phyloP scores from a whole-genome alignment of 2,888 invertebrate species.

The Elgonia sp. region DNA sequence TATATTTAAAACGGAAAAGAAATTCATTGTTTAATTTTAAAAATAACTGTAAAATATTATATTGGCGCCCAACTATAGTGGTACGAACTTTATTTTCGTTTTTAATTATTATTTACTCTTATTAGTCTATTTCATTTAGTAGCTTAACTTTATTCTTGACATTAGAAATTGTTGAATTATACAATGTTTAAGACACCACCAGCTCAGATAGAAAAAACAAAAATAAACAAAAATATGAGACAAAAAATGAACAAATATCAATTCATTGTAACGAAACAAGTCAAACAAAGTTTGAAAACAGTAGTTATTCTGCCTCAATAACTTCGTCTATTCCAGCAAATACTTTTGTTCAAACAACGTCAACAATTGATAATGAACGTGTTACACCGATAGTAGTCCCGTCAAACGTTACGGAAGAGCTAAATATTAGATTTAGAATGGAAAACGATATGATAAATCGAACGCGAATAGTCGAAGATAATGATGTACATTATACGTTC shows the following conservation, averaged over 20 bases:
- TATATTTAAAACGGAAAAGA: too few relatives aligned
- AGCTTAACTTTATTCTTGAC: too few relatives aligned
- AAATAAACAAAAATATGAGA: neutral
- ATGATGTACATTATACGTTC: conserved; percentile 6
- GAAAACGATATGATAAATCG: neutral
- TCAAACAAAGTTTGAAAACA: neutral
- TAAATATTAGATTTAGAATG: neutral
- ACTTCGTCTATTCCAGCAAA: neutral
- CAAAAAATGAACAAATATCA: neutral
- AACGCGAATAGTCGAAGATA: neutral
- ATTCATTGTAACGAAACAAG: neutral
- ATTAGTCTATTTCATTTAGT: neutral
- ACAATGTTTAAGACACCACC: conserved; percentile 43
- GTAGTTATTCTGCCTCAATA: neutral
- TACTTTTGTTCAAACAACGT: neutral
- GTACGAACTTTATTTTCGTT: neutral
- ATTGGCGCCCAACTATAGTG: conserved; percentile 53
- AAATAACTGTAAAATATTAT: conserved; percentile 41
- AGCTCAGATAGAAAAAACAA: neutral
- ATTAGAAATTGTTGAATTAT: neutral
- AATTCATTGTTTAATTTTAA: too few relatives aligned
- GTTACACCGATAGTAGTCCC: neutral
- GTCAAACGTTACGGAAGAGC: neutral
- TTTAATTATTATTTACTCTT: too few relatives aligned
- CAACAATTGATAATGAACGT: neutral